A percentile compares a stretch with the other conserved stretches of the same genome.
phyloP scores from a whole-genome alignment of 2,888 invertebrate genomes.

The Hybos culiciformis region DNA sequence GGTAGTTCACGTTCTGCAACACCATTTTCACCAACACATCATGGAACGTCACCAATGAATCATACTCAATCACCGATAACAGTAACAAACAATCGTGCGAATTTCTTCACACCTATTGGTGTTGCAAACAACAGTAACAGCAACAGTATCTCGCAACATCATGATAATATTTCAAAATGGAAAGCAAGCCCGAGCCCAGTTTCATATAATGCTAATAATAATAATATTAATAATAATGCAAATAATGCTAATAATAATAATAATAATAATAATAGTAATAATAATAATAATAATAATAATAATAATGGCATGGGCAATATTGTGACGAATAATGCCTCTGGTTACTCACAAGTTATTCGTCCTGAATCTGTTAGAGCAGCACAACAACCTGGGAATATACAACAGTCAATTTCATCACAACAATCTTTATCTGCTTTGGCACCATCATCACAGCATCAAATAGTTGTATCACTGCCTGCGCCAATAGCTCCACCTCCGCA shows the following conservation, averaged over 20 bases:
- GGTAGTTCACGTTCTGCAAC: slow-evolving; percentile 89
- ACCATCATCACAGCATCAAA: neutral
- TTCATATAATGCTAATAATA: slow-evolving; percentile 25
- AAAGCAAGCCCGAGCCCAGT: slow-evolving; percentile 34
- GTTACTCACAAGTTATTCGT: slow-evolving; percentile 29
- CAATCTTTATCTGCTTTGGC: neutral
- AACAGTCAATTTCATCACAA: slow-evolving; percentile 8
- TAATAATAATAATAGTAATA: slow-evolving; percentile 6
- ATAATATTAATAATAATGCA: too few species aligned
- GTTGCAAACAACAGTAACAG: slow-evolving; percentile 28
- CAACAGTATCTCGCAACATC: neutral
- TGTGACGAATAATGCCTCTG: slow-evolving; percentile 11
- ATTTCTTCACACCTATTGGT: slow-evolving; percentile 84
- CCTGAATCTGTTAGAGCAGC: slow-evolving; percentile 25
- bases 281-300: slow-evolving; percentile 14
- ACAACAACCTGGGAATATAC: slow-evolving; percentile 14
- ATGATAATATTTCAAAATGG: slow-evolving; percentile 23
- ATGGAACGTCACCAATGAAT: slow-evolving; percentile 52
- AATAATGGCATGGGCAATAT: slow-evolving; percentile 15
- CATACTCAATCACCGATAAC: slow-evolving; percentile 51
- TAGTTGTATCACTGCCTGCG: slow-evolving; percentile 45
- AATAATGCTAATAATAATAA: too few species aligned
- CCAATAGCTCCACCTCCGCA: slow-evolving; percentile 13
- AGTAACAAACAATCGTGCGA: slow-evolving; percentile 62
- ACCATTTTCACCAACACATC: slow-evolving; percentile 64